phyloP scores from a whole-genome alignment of 2,113 vertebrate species.

The Leptocoma aspasia region DNA sequence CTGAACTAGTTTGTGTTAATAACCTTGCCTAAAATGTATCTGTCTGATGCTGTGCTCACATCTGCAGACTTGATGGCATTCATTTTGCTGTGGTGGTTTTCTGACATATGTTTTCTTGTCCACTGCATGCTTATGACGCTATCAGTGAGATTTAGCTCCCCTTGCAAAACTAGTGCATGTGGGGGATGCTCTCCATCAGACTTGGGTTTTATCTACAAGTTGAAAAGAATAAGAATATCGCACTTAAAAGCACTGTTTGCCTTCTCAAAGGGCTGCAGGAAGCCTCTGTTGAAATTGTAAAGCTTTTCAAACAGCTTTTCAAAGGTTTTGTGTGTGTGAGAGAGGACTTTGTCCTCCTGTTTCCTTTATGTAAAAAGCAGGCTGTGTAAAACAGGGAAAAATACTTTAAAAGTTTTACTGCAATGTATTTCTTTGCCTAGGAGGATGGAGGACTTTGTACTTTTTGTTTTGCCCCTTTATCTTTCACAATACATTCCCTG shows the following conservation, averaged over 20 bases:
- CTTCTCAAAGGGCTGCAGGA: constrained; percentile 59
- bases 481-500: neutral
- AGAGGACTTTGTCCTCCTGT: constrained; percentile 43
- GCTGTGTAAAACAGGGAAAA: constrained; percentile 23
- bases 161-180: neutral
- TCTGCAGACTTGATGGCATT: neutral
- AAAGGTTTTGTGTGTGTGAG: neutral
- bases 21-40: neutral
- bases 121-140: neutral
- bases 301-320: constrained; percentile 61
- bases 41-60: neutral
- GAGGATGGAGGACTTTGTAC: neutral
- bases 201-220: constrained; percentile 12
- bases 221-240: constrained; percentile 52
- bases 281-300: constrained; percentile 59
- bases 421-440: neutral
- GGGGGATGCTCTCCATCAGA: neutral
- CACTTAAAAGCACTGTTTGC: constrained; percentile 58
- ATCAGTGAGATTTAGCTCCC: neutral
- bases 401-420: neutral
- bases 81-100: neutral
- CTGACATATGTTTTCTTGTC: neutral
- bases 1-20: neutral
- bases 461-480: constrained; percentile 26
- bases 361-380: constrained; percentile 40